phyloP scores from a whole-genome alignment of 2,888 invertebrate genomes.

The Nomada lathburiana region DNA sequence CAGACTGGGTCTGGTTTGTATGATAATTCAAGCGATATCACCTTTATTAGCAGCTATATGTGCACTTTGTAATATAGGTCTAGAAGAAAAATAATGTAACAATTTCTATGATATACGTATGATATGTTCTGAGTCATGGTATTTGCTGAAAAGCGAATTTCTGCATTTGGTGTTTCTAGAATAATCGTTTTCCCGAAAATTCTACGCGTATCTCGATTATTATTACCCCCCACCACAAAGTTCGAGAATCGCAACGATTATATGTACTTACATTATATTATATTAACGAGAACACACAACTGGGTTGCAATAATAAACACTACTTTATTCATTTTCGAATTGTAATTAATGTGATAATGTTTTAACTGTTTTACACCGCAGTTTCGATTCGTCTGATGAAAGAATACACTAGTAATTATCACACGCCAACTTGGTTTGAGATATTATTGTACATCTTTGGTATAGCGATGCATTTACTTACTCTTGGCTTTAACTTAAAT shows the following conservation, averaged over 20 bases:
- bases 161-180: neutral
- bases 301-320: conserved; percentile 35
- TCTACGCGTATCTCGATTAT: conserved; percentile 10
- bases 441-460: no score
- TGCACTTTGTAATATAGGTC: neutral
- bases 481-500: no score
- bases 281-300: conserved; percentile 38
- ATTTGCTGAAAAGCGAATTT: neutral
- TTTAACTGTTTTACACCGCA: no score
- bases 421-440: no score
- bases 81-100: no score
- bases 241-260: neutral
- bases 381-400: no score
- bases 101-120: neutral
- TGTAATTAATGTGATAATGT: neutral
- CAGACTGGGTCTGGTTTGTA: neutral
- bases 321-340: conserved; percentile 40
- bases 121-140: neutral
- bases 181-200: conserved; percentile 23
- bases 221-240: neutral
- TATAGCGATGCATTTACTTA: no score
- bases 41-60: neutral
- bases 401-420: no score
- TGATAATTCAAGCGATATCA: neutral
- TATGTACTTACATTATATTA: neutral